Evolutionary conservation across 2,113 vertebrate species (phyloP), one percentile per base, ranked within the genome.

Genomic region (Laticauda laticaudata): DNA sequence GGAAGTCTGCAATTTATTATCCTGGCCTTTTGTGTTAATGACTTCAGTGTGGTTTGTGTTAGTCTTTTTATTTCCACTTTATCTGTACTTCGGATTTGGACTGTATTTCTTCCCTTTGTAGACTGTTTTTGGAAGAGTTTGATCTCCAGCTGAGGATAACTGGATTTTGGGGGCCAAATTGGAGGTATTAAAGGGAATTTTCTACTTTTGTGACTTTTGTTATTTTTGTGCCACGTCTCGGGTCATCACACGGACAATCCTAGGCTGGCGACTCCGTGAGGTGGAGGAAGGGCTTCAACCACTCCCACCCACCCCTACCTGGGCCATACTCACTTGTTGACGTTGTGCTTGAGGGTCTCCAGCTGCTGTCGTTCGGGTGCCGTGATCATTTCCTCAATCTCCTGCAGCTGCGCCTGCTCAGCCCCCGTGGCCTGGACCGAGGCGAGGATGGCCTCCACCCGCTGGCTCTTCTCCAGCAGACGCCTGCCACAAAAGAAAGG

Each of bases 381-480:
- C 0, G 99, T 99, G 97, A 99, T 98, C 99, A 99, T 99, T 96
- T 99, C 99, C 97, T 99, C 99, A 0, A 99, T 98, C 96, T 99
- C 99, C 0, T 98, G 98, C 29, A 99, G 98, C 97, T 99, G 99
- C 0, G 97, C 96, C 0, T 97, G 96, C 96, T 99, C 99, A 0
- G 99, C 99, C 0, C 99, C 99, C 0, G 98, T 99, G 90, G 98
- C 98, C 97, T 99, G 99, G 98, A 99, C 98, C 2, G 99, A 99
- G 0, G 99, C 98, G 86, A 99, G 94, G 95, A 99, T 99, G 93
- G 99, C 99, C 69, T 99, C 99, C 0, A 99, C 98, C 45, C 99
- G 97, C 97, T 99, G 99, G 0, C 99, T 99, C 95, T 99, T 99
- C 96, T 99, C 99, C 92, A 99, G 97, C 3, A 99, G 98, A 86